Conservation (phyloP, 2,888 invertebrate species). For the Sinopyrophorus schimmeli region DNA sequence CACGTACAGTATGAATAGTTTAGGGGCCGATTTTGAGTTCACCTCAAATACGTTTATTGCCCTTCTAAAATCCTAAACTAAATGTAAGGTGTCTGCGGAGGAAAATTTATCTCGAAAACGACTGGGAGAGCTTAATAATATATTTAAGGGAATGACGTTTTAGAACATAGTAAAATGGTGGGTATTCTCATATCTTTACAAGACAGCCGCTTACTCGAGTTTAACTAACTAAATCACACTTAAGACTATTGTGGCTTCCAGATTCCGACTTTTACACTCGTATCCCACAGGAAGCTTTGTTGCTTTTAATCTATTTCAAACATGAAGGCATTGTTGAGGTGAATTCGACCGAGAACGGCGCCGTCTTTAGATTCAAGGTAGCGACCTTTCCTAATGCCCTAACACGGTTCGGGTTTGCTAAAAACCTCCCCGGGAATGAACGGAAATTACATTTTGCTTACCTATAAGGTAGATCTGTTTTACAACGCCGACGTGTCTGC, state of each 20-base stretch:
- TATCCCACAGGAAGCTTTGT: constrained; percentile 7
- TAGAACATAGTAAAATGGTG: constrained; percentile 16
- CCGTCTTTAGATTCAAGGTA: constrained; percentile 18
- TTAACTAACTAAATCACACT: constrained; percentile 22
- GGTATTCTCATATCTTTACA: constrained; percentile 21
- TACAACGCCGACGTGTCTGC: too few relatives aligned
- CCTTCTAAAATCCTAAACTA: constrained; percentile 2
- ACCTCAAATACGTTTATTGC: constrained; percentile 7
- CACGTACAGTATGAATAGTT: too few relatives aligned
- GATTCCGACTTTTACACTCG: constrained; percentile 12
- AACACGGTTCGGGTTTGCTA: constrained; percentile 23
- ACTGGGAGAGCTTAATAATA: constrained; percentile 9
- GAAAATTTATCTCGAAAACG: constrained; percentile 15
- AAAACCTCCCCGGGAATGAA: constrained; percentile 24
- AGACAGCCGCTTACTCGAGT: constrained; percentile 17
- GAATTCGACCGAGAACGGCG: constrained; percentile 18
- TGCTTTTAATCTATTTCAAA: constrained; percentile 16
- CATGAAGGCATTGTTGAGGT: constrained; percentile 14
- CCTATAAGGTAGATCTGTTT: constrained; percentile 18
- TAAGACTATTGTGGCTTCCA: constrained; percentile 19
- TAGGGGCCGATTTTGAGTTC: too few relatives aligned
- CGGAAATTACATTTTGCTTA: constrained; percentile 24
- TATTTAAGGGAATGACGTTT: constrained; percentile 13
- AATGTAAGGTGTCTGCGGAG: constrained; percentile 8
- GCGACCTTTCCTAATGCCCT: constrained; percentile 20